Evolutionary conservation across 2,797 vertebrate species (phyloP).

Genomic region (Microctenopoma stevenorrisi): DNA sequence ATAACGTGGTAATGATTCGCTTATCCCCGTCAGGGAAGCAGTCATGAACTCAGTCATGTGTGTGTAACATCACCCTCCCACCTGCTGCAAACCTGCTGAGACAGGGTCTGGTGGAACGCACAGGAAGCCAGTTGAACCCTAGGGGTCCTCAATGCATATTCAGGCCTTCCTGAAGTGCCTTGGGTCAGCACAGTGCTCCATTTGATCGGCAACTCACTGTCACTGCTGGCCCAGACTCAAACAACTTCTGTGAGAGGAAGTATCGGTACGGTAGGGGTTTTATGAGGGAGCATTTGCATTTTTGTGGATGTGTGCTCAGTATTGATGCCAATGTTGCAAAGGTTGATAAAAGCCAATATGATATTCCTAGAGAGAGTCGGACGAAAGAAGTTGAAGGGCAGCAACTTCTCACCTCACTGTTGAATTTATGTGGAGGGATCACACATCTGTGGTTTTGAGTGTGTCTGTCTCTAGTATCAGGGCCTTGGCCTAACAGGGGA

Average conservation of each 20-base stretch:
- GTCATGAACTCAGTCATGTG: slow-evolving; percentile 70
- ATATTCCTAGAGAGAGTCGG: slow-evolving; percentile 46
- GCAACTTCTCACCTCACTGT: slow-evolving; percentile 52
- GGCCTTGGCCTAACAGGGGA: slow-evolving; percentile 34
- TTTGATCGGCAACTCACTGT: slow-evolving; percentile 51
- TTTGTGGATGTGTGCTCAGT: slow-evolving; percentile 19
- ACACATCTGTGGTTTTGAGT: slow-evolving; percentile 52
- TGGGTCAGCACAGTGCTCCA: slow-evolving; percentile 35
- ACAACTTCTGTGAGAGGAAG: slow-evolving; percentile 39
- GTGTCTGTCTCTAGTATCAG: slow-evolving; percentile 29
- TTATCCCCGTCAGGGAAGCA: slow-evolving; percentile 45
- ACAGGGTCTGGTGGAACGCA: slow-evolving; percentile 55
- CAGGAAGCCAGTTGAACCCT: slow-evolving; percentile 48
- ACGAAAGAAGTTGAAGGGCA: slow-evolving; percentile 25
- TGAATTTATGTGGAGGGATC: slow-evolving; percentile 55
- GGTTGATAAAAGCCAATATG: slow-evolving; percentile 1
- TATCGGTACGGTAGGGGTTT: slow-evolving; percentile 4
- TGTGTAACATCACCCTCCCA: slow-evolving; percentile 57
- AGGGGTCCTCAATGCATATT: slow-evolving; percentile 49
- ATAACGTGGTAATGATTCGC: slow-evolving; percentile 53
- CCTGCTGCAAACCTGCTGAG: slow-evolving; percentile 71
- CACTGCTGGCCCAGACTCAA: slow-evolving; percentile 50
- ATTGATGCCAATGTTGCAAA: slow-evolving; percentile 11
- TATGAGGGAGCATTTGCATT: slow-evolving; percentile 37
- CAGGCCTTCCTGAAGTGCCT: slow-evolving; percentile 52